A percentile compares a stretch with the other conserved stretches of the same genome.
Evolutionary conservation across 2,113 vertebrate genomes (phyloP).

Genomic region (Oceanodroma tethys): DNA sequence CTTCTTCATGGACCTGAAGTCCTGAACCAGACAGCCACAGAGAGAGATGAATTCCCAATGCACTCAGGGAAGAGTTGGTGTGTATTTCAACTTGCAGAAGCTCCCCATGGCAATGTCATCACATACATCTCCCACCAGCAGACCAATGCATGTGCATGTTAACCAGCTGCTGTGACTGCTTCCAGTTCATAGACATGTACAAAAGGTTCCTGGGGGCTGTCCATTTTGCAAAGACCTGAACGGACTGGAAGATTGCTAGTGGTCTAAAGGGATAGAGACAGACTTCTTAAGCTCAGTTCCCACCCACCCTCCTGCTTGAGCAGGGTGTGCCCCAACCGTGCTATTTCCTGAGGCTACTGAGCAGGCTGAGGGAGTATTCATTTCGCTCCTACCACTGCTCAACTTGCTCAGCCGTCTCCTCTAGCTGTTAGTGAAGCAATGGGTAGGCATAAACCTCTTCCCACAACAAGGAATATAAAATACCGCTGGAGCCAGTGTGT

Average conservation of each 20-base stretch:
- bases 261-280: neutral
- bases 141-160: rapidly evolving
- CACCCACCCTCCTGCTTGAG: neutral
- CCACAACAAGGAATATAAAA: slow-evolving; percentile 53
- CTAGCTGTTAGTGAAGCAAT: slow-evolving; percentile 10
- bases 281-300: neutral
- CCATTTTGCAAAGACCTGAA: neutral
- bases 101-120: neutral
- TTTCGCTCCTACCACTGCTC: neutral
- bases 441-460: neutral
- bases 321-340: slow-evolving; percentile 7
- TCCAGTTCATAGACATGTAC: neutral
- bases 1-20: neutral
- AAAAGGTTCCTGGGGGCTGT: neutral
- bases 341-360: slow-evolving; percentile 27
- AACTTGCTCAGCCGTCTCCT: neutral
- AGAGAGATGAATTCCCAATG: neutral
- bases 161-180: neutral
- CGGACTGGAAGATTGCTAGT: neutral
- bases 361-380: neutral
- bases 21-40: neutral
- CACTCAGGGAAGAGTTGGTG: rapidly evolving
- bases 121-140: neutral
- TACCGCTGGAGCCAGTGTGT: slow-evolving; percentile 25
- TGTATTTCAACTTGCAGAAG: neutral